These are phyloP conservation scores for Cuculus canorus DNA, from an alignment of 2,797 vertebrate genomes.

Conservation along the genomic window DNA sequence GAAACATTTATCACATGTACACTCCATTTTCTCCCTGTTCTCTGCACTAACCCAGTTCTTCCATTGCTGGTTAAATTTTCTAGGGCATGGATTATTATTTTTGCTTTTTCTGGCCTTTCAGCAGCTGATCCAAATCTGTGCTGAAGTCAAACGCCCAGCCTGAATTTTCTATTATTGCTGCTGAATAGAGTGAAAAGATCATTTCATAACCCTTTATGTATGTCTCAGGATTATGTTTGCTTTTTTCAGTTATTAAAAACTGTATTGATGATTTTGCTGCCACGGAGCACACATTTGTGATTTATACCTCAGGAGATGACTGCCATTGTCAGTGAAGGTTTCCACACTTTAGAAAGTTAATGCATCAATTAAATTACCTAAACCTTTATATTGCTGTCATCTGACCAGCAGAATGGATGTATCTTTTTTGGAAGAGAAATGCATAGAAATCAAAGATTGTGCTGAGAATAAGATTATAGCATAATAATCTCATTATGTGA, in stretches of 20 bases:
- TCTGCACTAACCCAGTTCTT: neutral
- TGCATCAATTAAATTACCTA: conserved; percentile 6
- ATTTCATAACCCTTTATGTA: conserved; percentile 18
- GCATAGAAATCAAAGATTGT: conserved; percentile 31
- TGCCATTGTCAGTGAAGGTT: neutral
- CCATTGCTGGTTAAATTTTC: neutral
- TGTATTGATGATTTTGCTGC: neutral
- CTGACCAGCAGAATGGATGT: neutral
- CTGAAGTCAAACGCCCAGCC: neutral
- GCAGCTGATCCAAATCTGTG: conserved; percentile 35
- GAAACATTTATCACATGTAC: neutral
- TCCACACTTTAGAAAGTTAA: neutral
- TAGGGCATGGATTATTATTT: conserved; percentile 22
- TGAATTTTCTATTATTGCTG: conserved; percentile 1
- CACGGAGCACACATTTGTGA: neutral
- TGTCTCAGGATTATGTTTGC: conserved; percentile 21
- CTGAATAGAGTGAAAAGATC: conserved; percentile 28
- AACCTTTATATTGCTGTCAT: conserved; percentile 31
- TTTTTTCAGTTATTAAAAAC: conserved; percentile 25
- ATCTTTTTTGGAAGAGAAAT: neutral
- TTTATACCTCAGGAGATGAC: neutral
- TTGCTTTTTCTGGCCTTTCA: neutral
- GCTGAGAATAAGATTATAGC: conserved; percentile 32
- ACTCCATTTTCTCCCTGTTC: neutral
- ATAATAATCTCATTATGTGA: conserved; percentile 39